A percentile compares a stretch with the other conserved stretches of the same genome.
These are phyloP conservation scores for Adelges cooleyi DNA, from an alignment of 1,140 invertebrate species.

Conservation along the genomic window DNA sequence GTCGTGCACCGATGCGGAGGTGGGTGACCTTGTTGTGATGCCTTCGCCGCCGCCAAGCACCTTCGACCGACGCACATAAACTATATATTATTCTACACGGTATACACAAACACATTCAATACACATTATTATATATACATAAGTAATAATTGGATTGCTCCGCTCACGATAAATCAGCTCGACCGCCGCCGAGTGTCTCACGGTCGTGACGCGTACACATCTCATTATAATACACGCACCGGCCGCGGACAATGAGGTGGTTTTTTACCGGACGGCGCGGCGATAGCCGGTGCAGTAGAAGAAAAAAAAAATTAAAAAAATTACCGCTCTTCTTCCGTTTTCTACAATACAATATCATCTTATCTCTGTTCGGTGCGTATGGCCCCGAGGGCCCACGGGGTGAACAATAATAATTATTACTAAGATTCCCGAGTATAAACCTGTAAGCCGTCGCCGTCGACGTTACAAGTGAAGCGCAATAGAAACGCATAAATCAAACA, in stretches of 20 bases:
- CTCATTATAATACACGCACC: conserved; percentile 16
- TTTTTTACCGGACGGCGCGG: background rate
- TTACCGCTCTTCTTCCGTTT: no score
- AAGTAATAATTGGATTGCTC: conserved; percentile 20
- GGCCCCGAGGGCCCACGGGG: no score
- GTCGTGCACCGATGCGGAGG: conserved; percentile 5
- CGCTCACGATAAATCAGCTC: conserved; percentile 26
- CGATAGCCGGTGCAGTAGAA: background rate
- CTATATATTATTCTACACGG: background rate
- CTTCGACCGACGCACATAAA: background rate
- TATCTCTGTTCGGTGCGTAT: no score
- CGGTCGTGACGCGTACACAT: conserved; percentile 22
- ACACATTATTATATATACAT: background rate
- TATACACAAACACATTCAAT: no score
- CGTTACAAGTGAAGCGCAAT: no score
- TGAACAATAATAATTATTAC: no score
- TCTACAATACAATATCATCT: no score
- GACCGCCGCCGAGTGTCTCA: background rate
- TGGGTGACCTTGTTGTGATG: conserved; percentile 26
- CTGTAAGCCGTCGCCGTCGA: no score
- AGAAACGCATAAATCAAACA: no score
- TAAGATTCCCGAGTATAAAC: no score
- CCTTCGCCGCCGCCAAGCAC: background rate
- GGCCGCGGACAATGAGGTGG: background rate
- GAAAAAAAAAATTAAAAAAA: background rate